Conservation (phyloP, 1,140 invertebrate species). For the Drosophila murphyi region DNA sequence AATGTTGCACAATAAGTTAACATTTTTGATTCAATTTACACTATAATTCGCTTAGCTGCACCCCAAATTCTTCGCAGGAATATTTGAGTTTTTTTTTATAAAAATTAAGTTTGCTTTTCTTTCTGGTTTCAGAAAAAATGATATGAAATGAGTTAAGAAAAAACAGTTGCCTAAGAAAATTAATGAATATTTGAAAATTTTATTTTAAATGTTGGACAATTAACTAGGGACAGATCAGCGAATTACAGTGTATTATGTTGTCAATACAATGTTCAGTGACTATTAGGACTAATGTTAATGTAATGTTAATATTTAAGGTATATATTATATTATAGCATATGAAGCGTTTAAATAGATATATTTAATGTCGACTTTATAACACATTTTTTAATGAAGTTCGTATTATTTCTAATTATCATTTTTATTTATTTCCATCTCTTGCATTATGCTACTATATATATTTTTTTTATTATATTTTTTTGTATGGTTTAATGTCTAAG, state of each 20-base stretch:
- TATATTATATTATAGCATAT: constrained; percentile 70
- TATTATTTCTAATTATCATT: constrained; percentile 38
- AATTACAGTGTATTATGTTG: constrained; percentile 30
- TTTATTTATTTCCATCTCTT: constrained; percentile 27
- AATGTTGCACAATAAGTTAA: constrained; percentile 65
- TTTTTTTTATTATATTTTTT: constrained; percentile 48
- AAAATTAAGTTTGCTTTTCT: no score
- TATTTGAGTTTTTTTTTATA: no score
- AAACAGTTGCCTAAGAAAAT: background rate
- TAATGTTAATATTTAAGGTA: constrained; percentile 39
- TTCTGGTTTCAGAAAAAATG: no score
- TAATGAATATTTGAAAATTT: background rate
- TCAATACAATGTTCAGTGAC: constrained; percentile 60
- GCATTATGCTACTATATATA: constrained; percentile 55
- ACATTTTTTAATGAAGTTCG: constrained; percentile 54
- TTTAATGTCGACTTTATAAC: constrained; percentile 63
- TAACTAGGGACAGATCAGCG: background rate
- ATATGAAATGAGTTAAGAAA: no score
- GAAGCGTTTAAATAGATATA: constrained; percentile 76
- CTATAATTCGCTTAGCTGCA: background rate
- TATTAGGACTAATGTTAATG: constrained; percentile 81
- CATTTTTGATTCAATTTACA: constrained; percentile 32
- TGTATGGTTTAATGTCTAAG: constrained; percentile 61
- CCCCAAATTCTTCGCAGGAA: no score
- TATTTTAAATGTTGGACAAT: background rate